Base-by-base conservation (phyloP, 1,140 invertebrate genomes). In the Stratiolaelaps scimitus region DNA sequence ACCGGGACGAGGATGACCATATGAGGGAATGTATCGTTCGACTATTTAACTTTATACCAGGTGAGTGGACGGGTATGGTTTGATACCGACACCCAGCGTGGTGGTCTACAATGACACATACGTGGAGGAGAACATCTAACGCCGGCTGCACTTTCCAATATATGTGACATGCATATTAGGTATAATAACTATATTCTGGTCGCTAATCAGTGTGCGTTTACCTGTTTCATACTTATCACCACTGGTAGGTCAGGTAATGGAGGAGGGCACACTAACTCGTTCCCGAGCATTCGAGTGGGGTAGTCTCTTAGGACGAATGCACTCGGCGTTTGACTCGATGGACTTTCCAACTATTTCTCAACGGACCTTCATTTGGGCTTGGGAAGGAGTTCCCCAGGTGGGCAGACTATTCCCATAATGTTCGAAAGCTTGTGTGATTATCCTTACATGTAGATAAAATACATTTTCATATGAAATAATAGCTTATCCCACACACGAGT, bases 271-370 rank as follows among this genome's bases (percentile, higher is more conserved):
- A 1, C 13, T 34, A 17, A 60, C 53, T 4, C 20, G 15, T 15
- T n/a, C 53, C 2, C 53, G 26, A 60, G 53, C 53, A 23, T 60
- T 20, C 20, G 17, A 60, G 26, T 60, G 53, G 53, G 53, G 53
- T 2, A 23, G 26, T 26, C 53, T 60, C 34, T 23, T 60, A 4
- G 53, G 53, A 15, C 53, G 53, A 26, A 60, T 60, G 53, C 53
- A 60, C 23, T 26, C 26, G 15, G 53, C 53, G 15, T 26, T 60
- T 23, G 26, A 15, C 34, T 15, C 15, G 1, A 60, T 60, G 53
- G 53, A 60, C 2, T 60, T 60, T 26, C 53, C 53, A 10, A 15
- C 53, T 17, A 23, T 60, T 15, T 29, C 15, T 26, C 15, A 26
- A 15, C 53, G 53, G 26, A 15, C 53, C 26, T 60, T 60, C 26